Conservation (phyloP, 2,113 vertebrate genomes). For the Petroica traversi region DNA sequence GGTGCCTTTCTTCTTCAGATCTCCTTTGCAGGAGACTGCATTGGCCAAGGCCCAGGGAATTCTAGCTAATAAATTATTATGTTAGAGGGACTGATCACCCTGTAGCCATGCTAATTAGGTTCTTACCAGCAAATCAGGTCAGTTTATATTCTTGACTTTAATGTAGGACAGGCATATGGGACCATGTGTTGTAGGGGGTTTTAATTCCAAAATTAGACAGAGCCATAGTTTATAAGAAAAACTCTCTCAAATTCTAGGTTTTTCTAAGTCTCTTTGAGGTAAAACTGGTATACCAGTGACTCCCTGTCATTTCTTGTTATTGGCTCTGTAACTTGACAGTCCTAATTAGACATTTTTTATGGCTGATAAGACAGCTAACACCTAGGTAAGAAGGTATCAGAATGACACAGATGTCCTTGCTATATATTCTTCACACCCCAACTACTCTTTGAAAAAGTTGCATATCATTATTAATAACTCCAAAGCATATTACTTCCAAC, state of each 20-base stretch:
- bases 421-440: background rate
- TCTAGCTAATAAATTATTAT: slow-evolving; percentile 52
- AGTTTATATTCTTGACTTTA: background rate
- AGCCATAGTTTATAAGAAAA: background rate
- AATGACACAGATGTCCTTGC: background rate
- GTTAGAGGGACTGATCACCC: slow-evolving; percentile 16
- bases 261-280: background rate
- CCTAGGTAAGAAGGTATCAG: background rate
- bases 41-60: slow-evolving; percentile 23
- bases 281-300: background rate
- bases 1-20: slow-evolving; percentile 18
- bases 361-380: background rate
- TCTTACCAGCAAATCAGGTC: slow-evolving; percentile 37
- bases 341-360: background rate
- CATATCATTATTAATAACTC: slow-evolving; percentile 6
- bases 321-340: background rate
- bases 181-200: fast-evolving
- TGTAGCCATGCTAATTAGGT: slow-evolving; percentile 39
- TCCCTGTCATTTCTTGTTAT: background rate
- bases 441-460: slow-evolving; percentile 10
- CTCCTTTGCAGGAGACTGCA: background rate
- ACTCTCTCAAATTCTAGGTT: background rate
- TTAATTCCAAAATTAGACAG: background rate
- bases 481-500: slow-evolving; percentile 15
- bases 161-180: background rate